Conservation (phyloP, 2,113 vertebrate species). For the Argyrosomus japonicus region DNA sequence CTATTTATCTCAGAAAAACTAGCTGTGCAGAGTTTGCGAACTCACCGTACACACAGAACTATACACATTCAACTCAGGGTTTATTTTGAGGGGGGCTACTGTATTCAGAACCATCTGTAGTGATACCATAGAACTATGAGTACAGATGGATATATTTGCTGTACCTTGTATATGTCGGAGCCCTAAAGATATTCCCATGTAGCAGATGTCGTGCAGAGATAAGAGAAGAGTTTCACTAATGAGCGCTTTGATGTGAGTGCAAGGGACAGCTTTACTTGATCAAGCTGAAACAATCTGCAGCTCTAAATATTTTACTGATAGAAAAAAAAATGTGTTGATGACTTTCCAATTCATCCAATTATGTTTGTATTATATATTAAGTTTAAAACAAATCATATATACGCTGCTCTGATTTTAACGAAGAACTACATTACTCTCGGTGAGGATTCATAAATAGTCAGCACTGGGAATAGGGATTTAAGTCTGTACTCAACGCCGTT, state of each 20-base stretch:
- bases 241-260: slow-evolving; percentile 63
- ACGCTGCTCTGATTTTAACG: slow-evolving; percentile 12
- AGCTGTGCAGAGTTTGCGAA: neutral
- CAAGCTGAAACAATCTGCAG: slow-evolving; percentile 49
- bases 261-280: slow-evolving; percentile 40
- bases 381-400: slow-evolving; percentile 24
- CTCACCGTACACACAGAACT: neutral
- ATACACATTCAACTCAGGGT: neutral
- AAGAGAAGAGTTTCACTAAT: slow-evolving; percentile 55
- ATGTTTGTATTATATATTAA: slow-evolving; percentile 32
- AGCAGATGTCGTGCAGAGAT: slow-evolving; percentile 44
- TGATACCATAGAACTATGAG: neutral
- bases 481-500: slow-evolving; percentile 17
- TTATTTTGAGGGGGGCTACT: neutral
- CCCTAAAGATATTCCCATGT: slow-evolving; percentile 38
- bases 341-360: slow-evolving; percentile 33
- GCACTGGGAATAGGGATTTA: slow-evolving; percentile 19
- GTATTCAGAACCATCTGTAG: neutral
- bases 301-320: slow-evolving; percentile 67
- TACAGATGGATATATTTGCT: slow-evolving; percentile 16
- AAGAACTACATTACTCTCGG: slow-evolving; percentile 30
- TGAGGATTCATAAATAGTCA: slow-evolving; percentile 23
- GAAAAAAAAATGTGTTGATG: slow-evolving; percentile 27
- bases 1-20: neutral
- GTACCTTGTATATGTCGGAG: slow-evolving; percentile 12